A percentile compares a stretch with the other conserved stretches of the same genome.
phyloP scores from a whole-genome alignment of 2,888 invertebrate species.

The Heliconius ismenius region DNA sequence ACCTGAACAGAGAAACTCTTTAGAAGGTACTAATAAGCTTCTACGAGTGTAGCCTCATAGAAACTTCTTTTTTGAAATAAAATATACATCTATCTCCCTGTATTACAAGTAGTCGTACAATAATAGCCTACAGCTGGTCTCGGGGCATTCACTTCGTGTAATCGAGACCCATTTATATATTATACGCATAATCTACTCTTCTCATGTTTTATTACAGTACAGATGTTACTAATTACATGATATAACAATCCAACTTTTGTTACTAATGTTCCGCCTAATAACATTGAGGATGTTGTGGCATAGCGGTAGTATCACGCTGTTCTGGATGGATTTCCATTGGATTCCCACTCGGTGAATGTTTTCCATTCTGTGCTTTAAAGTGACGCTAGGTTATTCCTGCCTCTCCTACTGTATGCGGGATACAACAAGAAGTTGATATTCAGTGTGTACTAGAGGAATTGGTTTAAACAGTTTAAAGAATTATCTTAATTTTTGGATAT shows the following conservation, averaged over 20 bases:
- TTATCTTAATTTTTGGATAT: no score
- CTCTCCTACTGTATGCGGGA: no score
- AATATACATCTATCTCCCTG: constrained; percentile 23
- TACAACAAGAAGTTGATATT: no score
- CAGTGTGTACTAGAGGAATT: no score
- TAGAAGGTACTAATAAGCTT: background rate
- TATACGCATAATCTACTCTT: constrained; percentile 20
- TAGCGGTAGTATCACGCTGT: no score
- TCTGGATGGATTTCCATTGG: no score
- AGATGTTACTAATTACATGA: background rate
- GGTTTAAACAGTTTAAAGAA: no score
- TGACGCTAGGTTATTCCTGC: no score
- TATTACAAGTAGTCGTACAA: constrained; percentile 23
- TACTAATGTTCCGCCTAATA: no score
- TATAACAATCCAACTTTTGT: background rate
- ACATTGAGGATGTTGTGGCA: no score
- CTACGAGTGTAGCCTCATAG: background rate
- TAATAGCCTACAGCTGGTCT: constrained; percentile 29
- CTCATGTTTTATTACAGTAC: constrained; percentile 3
- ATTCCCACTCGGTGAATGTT: no score
- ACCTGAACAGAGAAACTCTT: background rate
- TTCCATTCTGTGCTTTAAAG: no score
- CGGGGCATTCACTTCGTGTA: constrained; percentile 34
- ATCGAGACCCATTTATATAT: constrained; percentile 21
- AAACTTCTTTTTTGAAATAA: background rate